Base-by-base conservation (phyloP, 2,113 vertebrate genomes). In the Reinhardtius hippoglossoides region DNA sequence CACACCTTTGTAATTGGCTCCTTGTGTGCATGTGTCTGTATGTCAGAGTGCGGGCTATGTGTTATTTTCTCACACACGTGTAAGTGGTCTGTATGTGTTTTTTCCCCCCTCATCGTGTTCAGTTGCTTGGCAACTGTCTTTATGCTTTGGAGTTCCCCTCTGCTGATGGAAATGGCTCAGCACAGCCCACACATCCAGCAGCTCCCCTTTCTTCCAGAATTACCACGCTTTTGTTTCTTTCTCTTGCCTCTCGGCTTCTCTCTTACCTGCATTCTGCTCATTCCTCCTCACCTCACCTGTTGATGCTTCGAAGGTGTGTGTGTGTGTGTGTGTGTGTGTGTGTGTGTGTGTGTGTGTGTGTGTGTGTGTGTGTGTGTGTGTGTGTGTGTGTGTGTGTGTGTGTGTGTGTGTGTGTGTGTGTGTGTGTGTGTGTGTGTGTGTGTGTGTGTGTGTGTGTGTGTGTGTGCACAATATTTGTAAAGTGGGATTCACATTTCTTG, bases 51-150 rank as follows among this genome's bases (percentile, higher is more conserved):
- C 14, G 9, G 21, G 50, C 50, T 80, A 2, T 78, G 67, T 82
- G 73, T 70, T 79, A 50, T 85, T 83, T 84, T 74, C 78, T 74
- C 87, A 82, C 86, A 88, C 83, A 85, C 59, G 75, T 87, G 88
- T 82, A 91, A 89, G 86, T 87, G 87, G 84, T 85, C 44, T 87
- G 64, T 54, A 50, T 50, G 46, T 56, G 66, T 40, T 15, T 31
- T 37, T 37, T 46, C 15, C n/a, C n/a, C n/a, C n/a, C 12, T 26
- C 76, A 86, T 87, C 76, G 13, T 82, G 81, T 85, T 90, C 86
- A 80, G 94, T 94, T 94, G 92, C 94, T 89, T 93, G 89, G 94
- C 93, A 95, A 94, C 94, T 68, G 78, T 83, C 75, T 84, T 84
- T 87, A 91, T 92, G 89, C 90, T 92, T 89, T 86, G 84, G 89